Evolutionary conservation across 2,888 invertebrate species (phyloP).

Genomic region (Acleris literana): DNA sequence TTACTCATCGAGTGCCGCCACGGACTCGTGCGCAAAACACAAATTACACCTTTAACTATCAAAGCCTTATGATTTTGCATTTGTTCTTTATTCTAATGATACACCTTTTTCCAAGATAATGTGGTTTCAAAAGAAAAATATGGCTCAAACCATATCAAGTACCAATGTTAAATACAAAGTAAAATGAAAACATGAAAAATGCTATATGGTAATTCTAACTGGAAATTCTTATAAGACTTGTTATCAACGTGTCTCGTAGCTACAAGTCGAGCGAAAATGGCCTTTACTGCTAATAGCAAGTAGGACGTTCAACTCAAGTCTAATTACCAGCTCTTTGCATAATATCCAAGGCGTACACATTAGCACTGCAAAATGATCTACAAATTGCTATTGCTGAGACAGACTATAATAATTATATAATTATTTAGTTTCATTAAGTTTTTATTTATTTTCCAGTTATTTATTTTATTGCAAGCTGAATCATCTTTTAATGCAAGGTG

Average conservation of each 20-base stretch:
- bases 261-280: constrained; percentile 16
- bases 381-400: constrained; percentile 70
- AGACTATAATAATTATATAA: constrained; percentile 68
- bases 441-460: constrained; percentile 9
- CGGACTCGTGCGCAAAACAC: constrained; percentile 59
- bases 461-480: neutral
- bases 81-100: constrained; percentile 51
- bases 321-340: constrained; percentile 76
- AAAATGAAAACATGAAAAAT: constrained; percentile 12
- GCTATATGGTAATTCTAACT: constrained; percentile 26
- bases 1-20: constrained; percentile 58
- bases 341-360: constrained; percentile 72
- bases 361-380: constrained; percentile 75
- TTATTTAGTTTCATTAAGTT: constrained; percentile 65
- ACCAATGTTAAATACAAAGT: constrained; percentile 15
- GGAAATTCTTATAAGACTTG: constrained; percentile 34
- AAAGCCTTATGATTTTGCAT: constrained; percentile 57
- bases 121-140: constrained; percentile 27
- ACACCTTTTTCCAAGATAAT: constrained; percentile 47
- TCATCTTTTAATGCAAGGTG: neutral
- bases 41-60: constrained; percentile 58
- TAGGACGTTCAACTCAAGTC: constrained; percentile 68
- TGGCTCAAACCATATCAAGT: constrained; percentile 2
- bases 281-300: constrained; percentile 33
- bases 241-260: constrained; percentile 23